Conservation (phyloP, 2,113 vertebrate species). For the Naja naja region DNA sequence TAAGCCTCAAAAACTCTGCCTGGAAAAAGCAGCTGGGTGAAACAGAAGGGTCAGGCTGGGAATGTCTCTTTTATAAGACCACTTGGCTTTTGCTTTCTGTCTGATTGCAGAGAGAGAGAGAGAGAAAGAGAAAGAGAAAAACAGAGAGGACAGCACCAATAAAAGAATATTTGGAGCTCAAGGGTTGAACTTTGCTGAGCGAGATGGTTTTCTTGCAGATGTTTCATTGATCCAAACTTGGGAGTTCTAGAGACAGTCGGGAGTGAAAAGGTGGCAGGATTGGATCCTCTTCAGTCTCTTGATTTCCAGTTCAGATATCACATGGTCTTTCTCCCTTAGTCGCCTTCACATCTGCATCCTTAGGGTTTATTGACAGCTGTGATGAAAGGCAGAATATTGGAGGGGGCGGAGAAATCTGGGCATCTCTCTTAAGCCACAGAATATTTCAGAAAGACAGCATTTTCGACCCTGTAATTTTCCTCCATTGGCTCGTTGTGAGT, state of each 20-base stretch:
- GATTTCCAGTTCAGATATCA: neutral
- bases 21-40: neutral
- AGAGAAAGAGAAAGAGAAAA: too few species aligned
- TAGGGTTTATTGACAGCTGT: neutral
- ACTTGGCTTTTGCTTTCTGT: neutral
- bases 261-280: neutral
- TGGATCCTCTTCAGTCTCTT: neutral
- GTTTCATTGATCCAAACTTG: too few species aligned
- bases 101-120: neutral
- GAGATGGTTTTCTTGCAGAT: too few species aligned
- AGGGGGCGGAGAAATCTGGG: neutral
- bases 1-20: too few species aligned
- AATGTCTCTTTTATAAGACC: neutral
- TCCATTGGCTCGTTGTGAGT: neutral
- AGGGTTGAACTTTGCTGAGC: too few species aligned
- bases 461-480: neutral
- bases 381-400: neutral
- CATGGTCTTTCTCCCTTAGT: neutral
- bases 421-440: neutral
- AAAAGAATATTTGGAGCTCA: too few species aligned
- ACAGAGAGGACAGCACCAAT: too few species aligned
- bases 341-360: neutral
- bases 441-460: neutral
- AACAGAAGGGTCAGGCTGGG: neutral
- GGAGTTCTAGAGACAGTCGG: neutral